phyloP scores from a whole-genome alignment of 2,888 invertebrate species.

The Pandemis cinnamomeana region DNA sequence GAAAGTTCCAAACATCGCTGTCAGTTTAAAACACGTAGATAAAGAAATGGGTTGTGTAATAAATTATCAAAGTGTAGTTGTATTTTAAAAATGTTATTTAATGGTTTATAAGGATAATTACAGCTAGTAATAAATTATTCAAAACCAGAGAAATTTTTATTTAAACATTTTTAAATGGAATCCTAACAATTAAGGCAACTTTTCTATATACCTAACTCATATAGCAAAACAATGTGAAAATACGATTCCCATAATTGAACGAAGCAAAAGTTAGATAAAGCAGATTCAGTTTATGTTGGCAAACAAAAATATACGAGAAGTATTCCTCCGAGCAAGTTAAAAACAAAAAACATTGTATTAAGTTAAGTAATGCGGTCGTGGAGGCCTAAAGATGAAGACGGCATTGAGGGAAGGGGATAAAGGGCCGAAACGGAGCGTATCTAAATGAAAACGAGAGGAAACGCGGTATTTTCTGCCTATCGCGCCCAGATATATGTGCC shows the following conservation, averaged over 20 bases:
- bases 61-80: slow-evolving; percentile 78
- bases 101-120: slow-evolving; percentile 72
- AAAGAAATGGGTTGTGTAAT: slow-evolving; percentile 81
- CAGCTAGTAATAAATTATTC: slow-evolving; percentile 49
- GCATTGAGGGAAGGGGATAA: slow-evolving; percentile 63
- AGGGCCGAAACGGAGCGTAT: slow-evolving; percentile 59
- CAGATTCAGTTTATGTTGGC: slow-evolving; percentile 51
- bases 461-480: slow-evolving; percentile 60
- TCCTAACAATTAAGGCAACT: not conserved
- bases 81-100: slow-evolving; percentile 74
- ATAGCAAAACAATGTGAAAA: not conserved
- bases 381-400: slow-evolving; percentile 61
- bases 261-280: slow-evolving; percentile 50
- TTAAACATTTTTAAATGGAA: not conserved
- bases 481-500: slow-evolving; percentile 60
- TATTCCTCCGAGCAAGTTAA: slow-evolving; percentile 52
- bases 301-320: slow-evolving; percentile 51
- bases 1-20: slow-evolving; percentile 49
- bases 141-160: slow-evolving; percentile 28
- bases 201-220: not conserved
- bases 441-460: slow-evolving; percentile 64
- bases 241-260: slow-evolving; percentile 17
- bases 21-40: slow-evolving; percentile 65
- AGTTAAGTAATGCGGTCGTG: slow-evolving; percentile 64
- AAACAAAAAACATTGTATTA: slow-evolving; percentile 66